Percentiles rank a stretch among this genome's conserved stretches.
These are phyloP conservation scores for Spheniscus mendiculus DNA, from an alignment of 2,113 vertebrate species.

Conservation along the genomic window DNA sequence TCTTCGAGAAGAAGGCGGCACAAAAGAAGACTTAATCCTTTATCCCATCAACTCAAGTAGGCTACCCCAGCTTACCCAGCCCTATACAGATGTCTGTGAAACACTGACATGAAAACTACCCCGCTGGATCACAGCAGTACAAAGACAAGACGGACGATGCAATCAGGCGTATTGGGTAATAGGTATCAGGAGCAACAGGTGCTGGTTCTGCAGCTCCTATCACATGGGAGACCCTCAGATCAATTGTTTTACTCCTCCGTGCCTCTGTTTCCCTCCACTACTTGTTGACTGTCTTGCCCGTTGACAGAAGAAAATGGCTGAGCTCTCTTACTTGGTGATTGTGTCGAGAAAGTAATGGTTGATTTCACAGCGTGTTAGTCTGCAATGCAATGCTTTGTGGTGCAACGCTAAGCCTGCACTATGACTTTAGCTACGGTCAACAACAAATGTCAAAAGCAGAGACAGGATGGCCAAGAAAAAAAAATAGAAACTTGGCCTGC, in stretches of 20 bases:
- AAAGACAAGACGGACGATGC: accelerated
- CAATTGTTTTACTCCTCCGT: neutral
- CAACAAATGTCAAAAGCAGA: neutral
- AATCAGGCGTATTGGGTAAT: neutral
- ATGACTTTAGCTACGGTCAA: neutral
- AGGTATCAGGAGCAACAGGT: neutral
- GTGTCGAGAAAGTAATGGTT: neutral
- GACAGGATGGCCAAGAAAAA: neutral
- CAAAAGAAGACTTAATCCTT: constrained; percentile 1
- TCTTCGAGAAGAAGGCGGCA: neutral
- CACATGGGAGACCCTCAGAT: neutral
- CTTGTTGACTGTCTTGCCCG: neutral
- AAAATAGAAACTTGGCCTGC: neutral
- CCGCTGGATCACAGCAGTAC: neutral
- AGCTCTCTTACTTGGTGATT: neutral
- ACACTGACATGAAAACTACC: neutral
- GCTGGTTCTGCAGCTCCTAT: neutral
- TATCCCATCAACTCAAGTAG: constrained; percentile 6
- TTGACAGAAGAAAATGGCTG: neutral
- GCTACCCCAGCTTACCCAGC: neutral
- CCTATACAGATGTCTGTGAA: neutral
- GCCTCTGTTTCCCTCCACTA: neutral
- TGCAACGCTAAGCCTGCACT: neutral
- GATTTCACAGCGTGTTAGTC: neutral
- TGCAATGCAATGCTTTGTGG: neutral